phyloP scores from a whole-genome alignment of 2,888 invertebrate genomes.

The Eugnorisma glareosa region DNA sequence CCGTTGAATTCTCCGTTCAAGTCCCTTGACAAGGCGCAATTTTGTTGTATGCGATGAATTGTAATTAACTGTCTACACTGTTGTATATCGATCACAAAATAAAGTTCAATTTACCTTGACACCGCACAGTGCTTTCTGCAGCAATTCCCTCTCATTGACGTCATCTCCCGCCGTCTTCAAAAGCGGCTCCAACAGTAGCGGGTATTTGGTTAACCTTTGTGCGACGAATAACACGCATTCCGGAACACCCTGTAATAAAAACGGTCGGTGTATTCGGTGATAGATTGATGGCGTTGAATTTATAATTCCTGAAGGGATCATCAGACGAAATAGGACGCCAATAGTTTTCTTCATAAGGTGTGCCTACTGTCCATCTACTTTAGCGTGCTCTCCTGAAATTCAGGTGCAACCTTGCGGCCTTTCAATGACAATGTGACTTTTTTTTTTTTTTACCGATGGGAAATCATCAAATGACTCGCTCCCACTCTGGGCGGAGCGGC shows the following conservation, averaged over 20 bases:
- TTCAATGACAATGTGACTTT: no score
- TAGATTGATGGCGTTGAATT: background rate
- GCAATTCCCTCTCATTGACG: slow-evolving; percentile 94
- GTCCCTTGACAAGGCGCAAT: background rate
- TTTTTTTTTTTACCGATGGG: no score
- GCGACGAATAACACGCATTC: slow-evolving; percentile 99
- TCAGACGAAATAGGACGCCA: no score
- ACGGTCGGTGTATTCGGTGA: background rate
- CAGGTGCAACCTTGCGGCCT: no score
- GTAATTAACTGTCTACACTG: background rate
- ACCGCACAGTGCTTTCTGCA: slow-evolving; percentile 94
- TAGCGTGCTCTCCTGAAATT: no score
- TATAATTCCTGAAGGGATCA: background rate
- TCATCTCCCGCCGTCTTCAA: slow-evolving; percentile 97
- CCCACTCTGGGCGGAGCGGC: no score
- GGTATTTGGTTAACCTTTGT: slow-evolving; percentile 98
- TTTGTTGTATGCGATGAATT: background rate
- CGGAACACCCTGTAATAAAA: slow-evolving; percentile 93
- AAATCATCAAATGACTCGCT: no score
- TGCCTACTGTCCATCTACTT: no score
- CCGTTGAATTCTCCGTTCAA: background rate
- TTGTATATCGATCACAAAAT: background rate
- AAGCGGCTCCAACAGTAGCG: slow-evolving; percentile 96
- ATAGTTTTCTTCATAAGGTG: no score
- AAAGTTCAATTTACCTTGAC: slow-evolving; percentile 91